These are phyloP conservation scores for Hyphantria cunea DNA, from an alignment of 1,140 invertebrate species.

Conservation along the genomic window DNA sequence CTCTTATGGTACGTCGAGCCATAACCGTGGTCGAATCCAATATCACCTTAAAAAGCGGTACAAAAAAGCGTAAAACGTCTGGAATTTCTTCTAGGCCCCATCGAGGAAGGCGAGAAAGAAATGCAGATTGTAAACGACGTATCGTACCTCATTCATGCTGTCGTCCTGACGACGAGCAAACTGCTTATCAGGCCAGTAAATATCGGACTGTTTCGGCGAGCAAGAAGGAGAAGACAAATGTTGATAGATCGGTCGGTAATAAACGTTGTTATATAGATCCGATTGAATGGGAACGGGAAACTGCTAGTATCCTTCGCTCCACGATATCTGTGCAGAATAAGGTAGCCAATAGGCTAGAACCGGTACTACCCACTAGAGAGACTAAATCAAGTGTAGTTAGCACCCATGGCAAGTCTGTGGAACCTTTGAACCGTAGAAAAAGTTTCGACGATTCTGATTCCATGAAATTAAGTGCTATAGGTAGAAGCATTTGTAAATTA, in stretches of 20 bases:
- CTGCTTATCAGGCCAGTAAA: slow-evolving; percentile 49
- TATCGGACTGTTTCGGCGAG: slow-evolving; percentile 73
- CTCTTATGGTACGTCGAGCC: slow-evolving; percentile 76
- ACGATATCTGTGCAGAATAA: slow-evolving; percentile 77
- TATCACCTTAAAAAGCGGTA: slow-evolving; percentile 59
- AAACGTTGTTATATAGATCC: slow-evolving; percentile 81
- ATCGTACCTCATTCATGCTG: slow-evolving; percentile 70
- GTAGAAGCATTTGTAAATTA: slow-evolving; percentile 68
- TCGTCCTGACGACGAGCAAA: slow-evolving; percentile 53
- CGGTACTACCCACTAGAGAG: slow-evolving; percentile 46
- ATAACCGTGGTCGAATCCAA: slow-evolving; percentile 75
- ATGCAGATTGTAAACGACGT: slow-evolving; percentile 63
- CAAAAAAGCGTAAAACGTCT: slow-evolving; percentile 80
- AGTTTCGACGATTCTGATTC: slow-evolving; percentile 53
- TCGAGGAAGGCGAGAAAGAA: slow-evolving; percentile 77
- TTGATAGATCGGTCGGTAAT: slow-evolving; percentile 78
- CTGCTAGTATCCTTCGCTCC: slow-evolving; percentile 71
- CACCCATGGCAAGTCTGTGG: slow-evolving; percentile 44
- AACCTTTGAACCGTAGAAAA: slow-evolving; percentile 45
- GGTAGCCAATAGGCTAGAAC: slow-evolving; percentile 45
- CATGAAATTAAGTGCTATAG: slow-evolving; percentile 71
- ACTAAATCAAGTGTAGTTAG: slow-evolving; percentile 57
- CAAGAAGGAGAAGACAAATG: slow-evolving; percentile 58
- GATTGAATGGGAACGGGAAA: slow-evolving; percentile 74
- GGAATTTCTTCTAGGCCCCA: slow-evolving; percentile 72